A percentile compares a stretch with the other conserved stretches of the same genome.
Evolutionary conservation across 2,888 invertebrate genomes (phyloP).

Genomic region (Nezara viridula): DNA sequence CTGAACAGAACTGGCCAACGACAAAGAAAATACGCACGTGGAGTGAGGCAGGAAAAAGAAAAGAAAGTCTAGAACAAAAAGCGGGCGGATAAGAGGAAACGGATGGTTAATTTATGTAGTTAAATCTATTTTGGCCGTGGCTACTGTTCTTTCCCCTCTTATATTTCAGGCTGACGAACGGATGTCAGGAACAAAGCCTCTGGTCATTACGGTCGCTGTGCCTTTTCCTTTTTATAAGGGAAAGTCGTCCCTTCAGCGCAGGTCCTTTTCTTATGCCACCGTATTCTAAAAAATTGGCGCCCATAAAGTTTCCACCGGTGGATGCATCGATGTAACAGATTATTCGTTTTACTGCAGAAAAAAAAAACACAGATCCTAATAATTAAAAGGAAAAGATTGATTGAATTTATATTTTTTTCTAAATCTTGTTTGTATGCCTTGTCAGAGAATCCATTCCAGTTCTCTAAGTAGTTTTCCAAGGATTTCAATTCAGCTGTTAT

Average conservation of each 20-base stretch:
- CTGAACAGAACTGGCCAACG: neutral
- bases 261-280: neutral
- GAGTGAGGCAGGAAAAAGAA: neutral
- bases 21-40: conserved; percentile 6
- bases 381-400: too few relatives aligned
- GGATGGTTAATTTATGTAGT: conserved; percentile 45
- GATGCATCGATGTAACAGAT: neutral
- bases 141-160: conserved; percentile 19
- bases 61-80: conserved; percentile 24
- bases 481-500: too few relatives aligned
- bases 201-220: neutral
- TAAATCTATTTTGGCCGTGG: conserved; percentile 26
- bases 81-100: conserved; percentile 20
- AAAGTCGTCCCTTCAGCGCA: neutral
- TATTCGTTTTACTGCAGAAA: too few relatives aligned
- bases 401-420: too few relatives aligned
- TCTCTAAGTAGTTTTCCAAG: too few relatives aligned
- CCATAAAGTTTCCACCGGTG: neutral
- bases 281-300: neutral
- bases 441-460: too few relatives aligned
- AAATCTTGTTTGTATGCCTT: too few relatives aligned
- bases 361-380: too few relatives aligned
- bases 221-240: neutral
- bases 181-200: conserved; percentile 24
- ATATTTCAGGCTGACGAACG: conserved; percentile 19